Evolutionary conservation across 1,140 invertebrate species (phyloP).

Genomic region (Caenorhabditis latens): DNA sequence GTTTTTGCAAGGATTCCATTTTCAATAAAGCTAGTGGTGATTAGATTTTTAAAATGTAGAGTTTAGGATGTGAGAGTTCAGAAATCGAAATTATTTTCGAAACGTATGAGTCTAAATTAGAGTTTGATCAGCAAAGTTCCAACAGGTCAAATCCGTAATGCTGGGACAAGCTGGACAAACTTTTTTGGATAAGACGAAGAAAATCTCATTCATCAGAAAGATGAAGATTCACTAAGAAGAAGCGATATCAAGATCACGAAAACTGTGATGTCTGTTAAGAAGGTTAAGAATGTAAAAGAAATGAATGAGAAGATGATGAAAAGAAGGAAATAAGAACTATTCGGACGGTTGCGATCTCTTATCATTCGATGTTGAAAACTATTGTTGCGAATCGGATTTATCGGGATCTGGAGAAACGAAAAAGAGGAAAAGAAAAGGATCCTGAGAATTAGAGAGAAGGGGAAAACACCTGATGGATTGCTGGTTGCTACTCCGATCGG

Average conservation of each 20-base stretch:
- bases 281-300: not conserved
- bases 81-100: too few species aligned
- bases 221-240: not conserved
- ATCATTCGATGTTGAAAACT: not conserved
- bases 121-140: too few species aligned
- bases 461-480: conserved; percentile 47
- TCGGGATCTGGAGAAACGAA: not conserved
- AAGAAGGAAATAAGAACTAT: conserved; percentile 15
- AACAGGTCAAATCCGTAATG: too few species aligned
- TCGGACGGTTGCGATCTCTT: conserved; percentile 42
- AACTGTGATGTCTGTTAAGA: not conserved
- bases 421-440: not conserved
- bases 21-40: too few species aligned
- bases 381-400: conserved; percentile 9
- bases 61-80: too few species aligned
- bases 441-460: conserved; percentile 43
- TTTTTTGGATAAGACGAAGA: too few species aligned
- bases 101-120: too few species aligned
- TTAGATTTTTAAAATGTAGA: too few species aligned
- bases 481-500: not conserved
- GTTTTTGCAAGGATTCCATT: too few species aligned
- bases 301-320: not conserved
- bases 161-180: too few species aligned
- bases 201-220: too few species aligned
- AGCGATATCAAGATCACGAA: not conserved